Evolutionary conservation across 2,113 vertebrate genomes (phyloP).

Genomic region (Butorides virescens): DNA sequence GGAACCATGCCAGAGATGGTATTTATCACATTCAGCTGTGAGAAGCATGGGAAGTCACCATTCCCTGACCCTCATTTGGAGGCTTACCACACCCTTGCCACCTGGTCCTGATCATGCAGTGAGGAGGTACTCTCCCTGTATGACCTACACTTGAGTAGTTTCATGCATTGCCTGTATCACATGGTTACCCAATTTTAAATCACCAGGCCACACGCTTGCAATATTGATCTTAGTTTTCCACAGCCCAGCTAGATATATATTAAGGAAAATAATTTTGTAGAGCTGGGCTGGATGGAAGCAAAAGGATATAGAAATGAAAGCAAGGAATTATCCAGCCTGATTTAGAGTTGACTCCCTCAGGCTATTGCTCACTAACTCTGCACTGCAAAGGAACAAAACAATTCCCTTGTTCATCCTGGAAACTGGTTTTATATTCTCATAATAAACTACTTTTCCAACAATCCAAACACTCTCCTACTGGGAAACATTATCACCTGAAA

Average conservation of each 20-base stretch:
- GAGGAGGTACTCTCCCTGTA: background rate
- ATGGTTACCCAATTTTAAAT: background rate
- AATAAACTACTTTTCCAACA: conserved; percentile 52
- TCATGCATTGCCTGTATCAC: too few species aligned
- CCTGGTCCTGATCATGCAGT: background rate
- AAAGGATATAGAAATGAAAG: background rate
- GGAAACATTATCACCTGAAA: conserved; percentile 58
- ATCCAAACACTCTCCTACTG: conserved; percentile 8
- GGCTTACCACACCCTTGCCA: background rate
- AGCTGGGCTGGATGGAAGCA: background rate
- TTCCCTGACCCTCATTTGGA: background rate
- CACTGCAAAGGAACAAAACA: conserved; percentile 1
- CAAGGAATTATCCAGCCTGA: background rate
- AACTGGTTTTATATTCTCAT: conserved; percentile 52
- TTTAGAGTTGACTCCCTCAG: background rate
- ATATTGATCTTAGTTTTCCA: background rate
- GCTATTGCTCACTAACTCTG: conserved; percentile 2
- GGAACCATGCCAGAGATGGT: background rate
- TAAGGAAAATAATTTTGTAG: background rate
- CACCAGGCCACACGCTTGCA: background rate
- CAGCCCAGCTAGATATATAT: background rate
- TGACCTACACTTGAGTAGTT: background rate
- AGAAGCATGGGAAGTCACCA: background rate
- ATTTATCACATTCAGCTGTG: background rate
- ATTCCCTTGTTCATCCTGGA: conserved; percentile 20